phyloP scores from a whole-genome alignment of 1,140 invertebrate species.

The Augochlora pura region DNA sequence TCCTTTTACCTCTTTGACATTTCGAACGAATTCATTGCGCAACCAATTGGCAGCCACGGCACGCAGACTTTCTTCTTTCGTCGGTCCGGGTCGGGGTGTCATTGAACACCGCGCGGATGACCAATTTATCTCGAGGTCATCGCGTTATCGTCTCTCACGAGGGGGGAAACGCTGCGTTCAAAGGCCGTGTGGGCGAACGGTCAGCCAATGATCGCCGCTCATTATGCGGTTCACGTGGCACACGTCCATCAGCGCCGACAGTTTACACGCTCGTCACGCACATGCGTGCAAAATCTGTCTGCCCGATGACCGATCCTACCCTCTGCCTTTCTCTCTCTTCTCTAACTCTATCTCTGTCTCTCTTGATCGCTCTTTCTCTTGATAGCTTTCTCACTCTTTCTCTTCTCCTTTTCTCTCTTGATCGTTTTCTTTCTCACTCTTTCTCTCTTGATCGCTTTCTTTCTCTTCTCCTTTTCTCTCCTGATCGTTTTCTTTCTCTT shows the following conservation, averaged over 20 bases:
- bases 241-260: slow-evolving; percentile 57
- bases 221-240: slow-evolving; percentile 65
- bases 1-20: slow-evolving; percentile 22
- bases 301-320: neutral
- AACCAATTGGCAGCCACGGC: slow-evolving; percentile 30
- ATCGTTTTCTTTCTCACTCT: no score
- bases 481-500: neutral
- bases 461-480: no score
- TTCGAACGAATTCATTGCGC: slow-evolving; percentile 25
- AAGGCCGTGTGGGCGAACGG: slow-evolving; percentile 56
- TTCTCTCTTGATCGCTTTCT: neutral
- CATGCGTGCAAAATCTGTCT: slow-evolving; percentile 53
- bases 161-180: slow-evolving; percentile 26
- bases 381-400: neutral
- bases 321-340: no score
- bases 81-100: slow-evolving; percentile 17
- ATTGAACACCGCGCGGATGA: slow-evolving; percentile 41
- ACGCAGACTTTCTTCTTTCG: slow-evolving; percentile 40
- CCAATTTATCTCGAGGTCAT: slow-evolving; percentile 63
- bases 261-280: slow-evolving; percentile 59
- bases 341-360: no score
- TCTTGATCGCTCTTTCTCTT: neutral
- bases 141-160: slow-evolving; percentile 56
- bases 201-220: slow-evolving; percentile 58
- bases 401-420: no score